phyloP scores from a whole-genome alignment of 2,113 vertebrate species.

The Pteropus alecto region DNA sequence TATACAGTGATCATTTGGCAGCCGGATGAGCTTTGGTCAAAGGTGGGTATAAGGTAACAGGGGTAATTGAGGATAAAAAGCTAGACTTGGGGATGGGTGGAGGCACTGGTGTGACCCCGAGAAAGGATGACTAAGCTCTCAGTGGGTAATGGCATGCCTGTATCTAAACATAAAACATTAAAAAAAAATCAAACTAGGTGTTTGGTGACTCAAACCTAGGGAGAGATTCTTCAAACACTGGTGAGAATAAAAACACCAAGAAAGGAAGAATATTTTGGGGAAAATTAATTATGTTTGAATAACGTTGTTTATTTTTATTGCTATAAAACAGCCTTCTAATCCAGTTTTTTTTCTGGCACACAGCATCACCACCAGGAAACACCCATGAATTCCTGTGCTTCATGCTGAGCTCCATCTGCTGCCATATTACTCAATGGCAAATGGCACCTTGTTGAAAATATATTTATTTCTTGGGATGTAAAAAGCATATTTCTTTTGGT shows the following conservation, averaged over 20 bases:
- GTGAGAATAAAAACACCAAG: slow-evolving; percentile 71
- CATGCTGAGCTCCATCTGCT: slow-evolving; percentile 72
- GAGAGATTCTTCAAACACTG: slow-evolving; percentile 75
- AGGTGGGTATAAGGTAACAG: background rate
- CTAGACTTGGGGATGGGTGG: slow-evolving; percentile 61
- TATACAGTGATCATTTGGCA: fast-evolving
- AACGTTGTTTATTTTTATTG: slow-evolving; percentile 80
- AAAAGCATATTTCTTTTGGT: slow-evolving; percentile 14
- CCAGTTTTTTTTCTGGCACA: slow-evolving; percentile 72
- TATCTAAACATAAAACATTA: slow-evolving; percentile 79
- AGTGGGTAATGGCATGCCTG: slow-evolving; percentile 79
- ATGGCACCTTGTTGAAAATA: slow-evolving; percentile 47
- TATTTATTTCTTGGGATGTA: slow-evolving; percentile 21
- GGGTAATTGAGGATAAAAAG: background rate
- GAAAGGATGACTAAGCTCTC: slow-evolving; percentile 77
- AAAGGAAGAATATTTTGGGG: slow-evolving; percentile 79
- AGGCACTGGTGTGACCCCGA: slow-evolving; percentile 60
- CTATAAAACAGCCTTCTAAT: slow-evolving; percentile 70
- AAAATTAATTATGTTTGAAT: slow-evolving; percentile 79
- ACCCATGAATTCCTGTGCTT: slow-evolving; percentile 60
- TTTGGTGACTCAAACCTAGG: slow-evolving; percentile 79
- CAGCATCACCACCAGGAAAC: slow-evolving; percentile 60
- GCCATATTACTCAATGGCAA: slow-evolving; percentile 63
- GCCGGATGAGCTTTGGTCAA: background rate
- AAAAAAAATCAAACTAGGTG: slow-evolving; percentile 79